These are phyloP conservation scores for Mongoloraphidia duomilia DNA, from an alignment of 2,888 invertebrate species.

Conservation along the genomic window DNA sequence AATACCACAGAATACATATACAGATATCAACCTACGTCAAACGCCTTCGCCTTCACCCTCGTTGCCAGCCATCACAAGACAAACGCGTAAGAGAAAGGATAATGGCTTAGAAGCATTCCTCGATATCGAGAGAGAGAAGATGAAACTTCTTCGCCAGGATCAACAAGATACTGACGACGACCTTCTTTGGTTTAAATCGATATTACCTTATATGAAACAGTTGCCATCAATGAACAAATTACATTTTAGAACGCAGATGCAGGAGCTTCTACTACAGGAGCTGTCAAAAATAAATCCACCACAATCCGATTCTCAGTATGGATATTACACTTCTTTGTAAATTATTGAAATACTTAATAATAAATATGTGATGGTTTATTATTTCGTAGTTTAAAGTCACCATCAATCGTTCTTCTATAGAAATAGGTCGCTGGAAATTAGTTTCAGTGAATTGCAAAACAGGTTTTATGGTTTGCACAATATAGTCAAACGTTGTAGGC, in stretches of 20 bases:
- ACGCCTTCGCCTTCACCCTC: conserved; percentile 14
- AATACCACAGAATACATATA: conserved; percentile 8
- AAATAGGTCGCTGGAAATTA: conserved; percentile 8
- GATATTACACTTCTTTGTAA: conserved; percentile 12
- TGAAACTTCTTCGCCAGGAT: conserved; percentile 14
- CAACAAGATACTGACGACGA: conserved; percentile 14
- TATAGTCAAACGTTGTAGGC: too few species aligned
- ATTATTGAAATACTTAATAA: conserved; percentile 8
- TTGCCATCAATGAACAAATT: conserved; percentile 17
- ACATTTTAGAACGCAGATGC: conserved; percentile 18
- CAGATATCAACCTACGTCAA: conserved; percentile 7
- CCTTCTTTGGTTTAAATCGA: conserved; percentile 17
- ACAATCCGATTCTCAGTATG: conserved; percentile 8
- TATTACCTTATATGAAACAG: conserved; percentile 18
- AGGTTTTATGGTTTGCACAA: too few species aligned
- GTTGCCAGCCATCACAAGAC: conserved; percentile 16
- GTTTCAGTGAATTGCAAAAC: too few species aligned
- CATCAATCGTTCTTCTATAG: conserved; percentile 14
- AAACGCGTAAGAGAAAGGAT: conserved; percentile 17
- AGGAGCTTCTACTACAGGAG: conserved; percentile 17
- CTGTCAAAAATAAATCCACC: conserved; percentile 16
- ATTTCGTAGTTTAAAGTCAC: conserved; percentile 13
- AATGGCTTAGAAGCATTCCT: conserved; percentile 15
- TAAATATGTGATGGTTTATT: conserved; percentile 2
- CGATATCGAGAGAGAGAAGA: conserved; percentile 14